Evolutionary conservation across 2,888 invertebrate species (phyloP).

Genomic region (Cacoxenus indagator): DNA sequence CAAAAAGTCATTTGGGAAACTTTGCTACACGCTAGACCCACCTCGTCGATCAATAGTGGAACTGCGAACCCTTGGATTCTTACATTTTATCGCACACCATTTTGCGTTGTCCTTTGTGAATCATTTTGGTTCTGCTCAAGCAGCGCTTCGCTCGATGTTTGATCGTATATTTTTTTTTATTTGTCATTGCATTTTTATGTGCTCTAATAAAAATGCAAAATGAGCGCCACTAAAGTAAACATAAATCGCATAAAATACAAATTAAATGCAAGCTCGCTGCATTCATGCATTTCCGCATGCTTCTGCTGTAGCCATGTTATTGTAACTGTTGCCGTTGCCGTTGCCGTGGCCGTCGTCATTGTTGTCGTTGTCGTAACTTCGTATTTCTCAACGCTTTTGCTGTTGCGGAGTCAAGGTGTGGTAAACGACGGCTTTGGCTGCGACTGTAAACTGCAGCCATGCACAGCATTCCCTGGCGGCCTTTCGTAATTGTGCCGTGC

Average conservation of each 20-base stretch:
- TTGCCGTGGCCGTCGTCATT: not conserved
- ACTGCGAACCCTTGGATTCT: too few relatives aligned
- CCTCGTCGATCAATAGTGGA: too few relatives aligned
- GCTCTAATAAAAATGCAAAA: slow-evolving; percentile 51
- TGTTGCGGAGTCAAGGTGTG: not conserved
- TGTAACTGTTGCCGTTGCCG: not conserved
- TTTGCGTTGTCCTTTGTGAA: slow-evolving; percentile 11
- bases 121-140: not conserved
- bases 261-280: slow-evolving; percentile 48
- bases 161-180: not conserved
- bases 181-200: slow-evolving; percentile 36
- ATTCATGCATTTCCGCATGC: slow-evolving; percentile 12
- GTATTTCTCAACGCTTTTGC: not conserved
- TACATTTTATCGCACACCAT: slow-evolving; percentile 12
- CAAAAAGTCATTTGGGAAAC: not conserved
- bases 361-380: not conserved
- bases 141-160: not conserved
- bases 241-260: slow-evolving; percentile 54
- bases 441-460: not conserved
- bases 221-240: slow-evolving; percentile 44
- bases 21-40: not conserved
- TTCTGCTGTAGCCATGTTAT: not conserved
- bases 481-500: slow-evolving; percentile 46
- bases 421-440: not conserved
- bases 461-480: slow-evolving; percentile 38